phyloP scores from a whole-genome alignment of 1,140 invertebrate genomes.

The Pissodes strobi region DNA sequence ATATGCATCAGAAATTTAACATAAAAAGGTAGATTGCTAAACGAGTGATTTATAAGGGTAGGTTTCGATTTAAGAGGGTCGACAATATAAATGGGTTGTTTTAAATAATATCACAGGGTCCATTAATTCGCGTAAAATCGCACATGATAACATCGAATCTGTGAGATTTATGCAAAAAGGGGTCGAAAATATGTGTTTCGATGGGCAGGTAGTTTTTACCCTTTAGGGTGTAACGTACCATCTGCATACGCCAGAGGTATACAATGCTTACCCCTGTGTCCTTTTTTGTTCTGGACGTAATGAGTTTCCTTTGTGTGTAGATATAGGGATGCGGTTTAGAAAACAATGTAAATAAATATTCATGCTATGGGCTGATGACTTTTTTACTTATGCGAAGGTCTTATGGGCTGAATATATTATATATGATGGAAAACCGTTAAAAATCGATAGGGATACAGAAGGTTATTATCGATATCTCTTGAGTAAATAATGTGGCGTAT shows the following conservation, averaged over 20 bases:
- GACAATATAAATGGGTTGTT: constrained; percentile 46
- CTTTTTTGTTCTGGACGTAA: constrained; percentile 34
- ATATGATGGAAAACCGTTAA: neutral
- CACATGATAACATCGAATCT: constrained; percentile 23
- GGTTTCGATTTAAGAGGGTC: constrained; percentile 35
- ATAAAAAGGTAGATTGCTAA: constrained; percentile 30
- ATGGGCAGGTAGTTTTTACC: constrained; percentile 47
- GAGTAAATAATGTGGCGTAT: too few species aligned
- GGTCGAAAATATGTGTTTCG: constrained; percentile 33
- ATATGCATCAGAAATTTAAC: constrained; percentile 25
- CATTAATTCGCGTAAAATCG: constrained; percentile 51
- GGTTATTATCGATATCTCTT: too few species aligned
- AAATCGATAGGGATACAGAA: too few species aligned
- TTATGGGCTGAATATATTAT: constrained; percentile 6
- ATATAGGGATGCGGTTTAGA: constrained; percentile 24
- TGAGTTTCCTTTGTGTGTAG: constrained; percentile 37
- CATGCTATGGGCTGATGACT: constrained; percentile 20
- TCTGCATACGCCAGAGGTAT: constrained; percentile 22
- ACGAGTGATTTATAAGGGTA: constrained; percentile 38
- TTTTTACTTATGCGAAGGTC: constrained; percentile 2
- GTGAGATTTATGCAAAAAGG: constrained; percentile 41
- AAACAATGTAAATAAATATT: constrained; percentile 31
- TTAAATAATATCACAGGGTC: constrained; percentile 54
- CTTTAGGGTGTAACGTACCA: constrained; percentile 19
- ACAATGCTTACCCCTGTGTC: constrained; percentile 7